Evolutionary conservation across 2,888 invertebrate genomes (phyloP), one percentile per base, ranked within the genome.

Genomic region (Xanthorhoe designata): DNA sequence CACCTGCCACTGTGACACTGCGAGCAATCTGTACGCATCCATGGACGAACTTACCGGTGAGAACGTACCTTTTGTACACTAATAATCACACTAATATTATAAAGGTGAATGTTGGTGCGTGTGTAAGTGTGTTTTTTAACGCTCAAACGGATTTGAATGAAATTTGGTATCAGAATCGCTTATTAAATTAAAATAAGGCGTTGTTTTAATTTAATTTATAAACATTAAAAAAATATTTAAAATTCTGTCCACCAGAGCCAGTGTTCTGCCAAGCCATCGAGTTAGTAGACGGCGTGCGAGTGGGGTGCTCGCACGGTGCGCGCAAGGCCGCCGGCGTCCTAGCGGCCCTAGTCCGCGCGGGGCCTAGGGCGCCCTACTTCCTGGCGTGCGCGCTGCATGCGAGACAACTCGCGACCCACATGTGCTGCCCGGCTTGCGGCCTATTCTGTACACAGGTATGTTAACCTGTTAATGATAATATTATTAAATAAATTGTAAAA

Each of bases 341-440:
- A 10, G 94, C 94, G 17, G 93, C 96, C 52, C 90, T 97, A 81
- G 82, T 95, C 45, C 94, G 97, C 18, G 95, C 97, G 7, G 96
- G 97, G 29, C 94, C 95, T 3, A 92, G 96, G 52, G 95, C 97
- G 58, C 97, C 98, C 9, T 98, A 96, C 87, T 94, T 96, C 84
- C 95, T 97, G 17, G 93, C 97, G 24, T 98, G 98, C 85, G 94
- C 95, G 56, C 94, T 96, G 77, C 98, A 98, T 87, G 94, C 95
- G 67, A 95, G 96, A 76, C 95, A 98, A 66, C 90, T 98, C 67
- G 89, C 95, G 13, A 89, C 95, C 45, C 98, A 98, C 87, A 97
- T 98, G 86, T 98, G 98, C 85, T 98, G 98, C 82, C 97, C 98
- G 0, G 96, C 96, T 0, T 98, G 98, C 88, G 91, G 98, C 6